These are phyloP conservation scores for Pocillopora verrucosa DNA, from an alignment of 64 coral and sea anemone genomes.

Conservation along the genomic window DNA sequence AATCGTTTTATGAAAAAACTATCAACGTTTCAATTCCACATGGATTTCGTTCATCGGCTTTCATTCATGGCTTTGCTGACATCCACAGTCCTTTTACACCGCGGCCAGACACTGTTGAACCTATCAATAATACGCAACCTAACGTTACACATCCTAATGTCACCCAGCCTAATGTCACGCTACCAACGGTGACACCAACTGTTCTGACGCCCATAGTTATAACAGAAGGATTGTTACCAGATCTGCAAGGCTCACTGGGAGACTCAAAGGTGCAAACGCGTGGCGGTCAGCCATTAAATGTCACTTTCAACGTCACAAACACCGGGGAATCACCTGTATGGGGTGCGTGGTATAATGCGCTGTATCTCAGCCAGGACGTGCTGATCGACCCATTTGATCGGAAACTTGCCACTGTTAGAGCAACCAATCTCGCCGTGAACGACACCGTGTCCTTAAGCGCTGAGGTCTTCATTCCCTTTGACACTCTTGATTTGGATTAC, in stretches of 20 bases:
- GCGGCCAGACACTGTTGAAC: neutral
- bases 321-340: slow-evolving; percentile 28
- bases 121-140: neutral
- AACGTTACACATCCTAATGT: slow-evolving; percentile 17
- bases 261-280: slow-evolving; percentile 36
- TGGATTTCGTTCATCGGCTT: slow-evolving; percentile 38
- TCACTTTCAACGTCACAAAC: slow-evolving; percentile 72
- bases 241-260: slow-evolving; percentile 58
- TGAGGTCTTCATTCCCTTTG: slow-evolving; percentile 71
- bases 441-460: slow-evolving; percentile 20
- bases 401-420: slow-evolving; percentile 47
- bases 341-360: slow-evolving; percentile 55
- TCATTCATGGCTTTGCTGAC: slow-evolving; percentile 66
- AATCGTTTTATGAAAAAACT: slow-evolving; percentile 42
- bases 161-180: slow-evolving; percentile 12
- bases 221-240: slow-evolving; percentile 58
- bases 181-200: slow-evolving; percentile 23
- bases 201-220: slow-evolving; percentile 20
- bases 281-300: slow-evolving; percentile 65
- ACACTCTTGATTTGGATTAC: slow-evolving; percentile 63
- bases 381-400: slow-evolving; percentile 79
- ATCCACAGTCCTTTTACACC: slow-evolving; percentile 27
- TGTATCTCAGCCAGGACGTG: slow-evolving; percentile 76
- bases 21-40: slow-evolving; percentile 46
- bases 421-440: slow-evolving; percentile 31